phyloP scores from a whole-genome alignment of 2,113 vertebrate genomes.

The Ctenomys sociabilis region DNA sequence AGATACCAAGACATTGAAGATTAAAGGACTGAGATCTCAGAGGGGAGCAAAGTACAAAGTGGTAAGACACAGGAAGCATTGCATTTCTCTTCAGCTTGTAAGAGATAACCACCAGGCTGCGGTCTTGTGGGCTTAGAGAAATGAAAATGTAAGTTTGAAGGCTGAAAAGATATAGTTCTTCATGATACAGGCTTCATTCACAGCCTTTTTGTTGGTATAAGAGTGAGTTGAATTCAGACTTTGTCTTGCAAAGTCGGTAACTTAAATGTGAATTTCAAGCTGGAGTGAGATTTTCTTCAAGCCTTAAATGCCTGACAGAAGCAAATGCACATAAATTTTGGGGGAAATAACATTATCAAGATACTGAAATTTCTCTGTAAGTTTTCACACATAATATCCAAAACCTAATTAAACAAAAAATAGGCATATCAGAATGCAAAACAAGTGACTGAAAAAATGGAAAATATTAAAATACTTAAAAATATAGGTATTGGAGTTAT shows the following conservation, averaged over 20 bases:
- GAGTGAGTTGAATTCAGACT: not conserved
- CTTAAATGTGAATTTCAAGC: not conserved
- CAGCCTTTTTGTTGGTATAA: not conserved
- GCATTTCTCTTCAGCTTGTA: not conserved
- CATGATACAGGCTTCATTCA: not conserved
- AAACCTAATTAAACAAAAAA: too few species aligned
- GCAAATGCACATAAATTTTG: not conserved
- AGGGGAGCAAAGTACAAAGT: not conserved
- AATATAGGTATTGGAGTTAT: not conserved
- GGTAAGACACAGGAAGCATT: not conserved
- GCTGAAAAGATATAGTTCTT: not conserved
- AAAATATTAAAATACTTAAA: not conserved
- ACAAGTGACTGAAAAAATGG: not conserved
- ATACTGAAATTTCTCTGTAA: not conserved
- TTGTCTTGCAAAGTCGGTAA: not conserved
- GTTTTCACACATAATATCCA: not conserved
- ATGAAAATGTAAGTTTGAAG: not conserved
- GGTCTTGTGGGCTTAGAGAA: not conserved
- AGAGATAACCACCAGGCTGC: not conserved
- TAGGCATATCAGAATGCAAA: not conserved
- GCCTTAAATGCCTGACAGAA: not conserved
- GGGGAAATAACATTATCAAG: not conserved
- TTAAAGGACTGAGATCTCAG: not conserved
- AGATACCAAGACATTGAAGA: not conserved
- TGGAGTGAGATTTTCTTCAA: not conserved